phyloP scores from a whole-genome alignment of 2,888 invertebrate genomes.

The Hoplodrina blanda region DNA sequence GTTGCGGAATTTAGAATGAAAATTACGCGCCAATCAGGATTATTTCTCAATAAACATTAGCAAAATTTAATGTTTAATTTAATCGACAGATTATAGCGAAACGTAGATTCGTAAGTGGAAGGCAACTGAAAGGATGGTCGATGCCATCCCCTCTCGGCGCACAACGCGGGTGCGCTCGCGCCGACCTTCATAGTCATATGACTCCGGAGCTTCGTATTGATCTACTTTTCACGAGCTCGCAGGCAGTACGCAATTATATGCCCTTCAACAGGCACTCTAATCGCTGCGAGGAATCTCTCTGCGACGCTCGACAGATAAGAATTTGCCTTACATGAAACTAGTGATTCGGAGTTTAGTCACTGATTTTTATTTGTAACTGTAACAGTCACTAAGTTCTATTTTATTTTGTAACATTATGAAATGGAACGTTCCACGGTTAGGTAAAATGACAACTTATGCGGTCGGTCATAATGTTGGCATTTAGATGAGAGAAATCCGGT shows the following conservation, averaged over 20 bases:
- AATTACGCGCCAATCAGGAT: constrained; percentile 36
- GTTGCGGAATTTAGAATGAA: constrained; percentile 34
- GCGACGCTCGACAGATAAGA: constrained; percentile 42
- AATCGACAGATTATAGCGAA: constrained; percentile 35
- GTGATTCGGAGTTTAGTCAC: constrained; percentile 34
- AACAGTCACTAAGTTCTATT: constrained; percentile 47
- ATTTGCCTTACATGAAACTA: constrained; percentile 38
- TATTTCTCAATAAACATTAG: constrained; percentile 26
- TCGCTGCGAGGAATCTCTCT: constrained; percentile 57
- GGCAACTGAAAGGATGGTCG: constrained; percentile 57
- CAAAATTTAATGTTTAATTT: constrained; percentile 45
- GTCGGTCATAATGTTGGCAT: constrained; percentile 57
- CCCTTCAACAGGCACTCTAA: constrained; percentile 70
- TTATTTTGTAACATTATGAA: constrained; percentile 63
- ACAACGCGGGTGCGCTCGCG: constrained; percentile 40
- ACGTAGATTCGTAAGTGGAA: constrained; percentile 64
- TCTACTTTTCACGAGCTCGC: constrained; percentile 77
- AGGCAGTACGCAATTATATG: constrained; percentile 63
- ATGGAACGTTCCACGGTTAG: constrained; percentile 57
- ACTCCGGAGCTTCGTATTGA: constrained; percentile 77
- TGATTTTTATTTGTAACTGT: constrained; percentile 53
- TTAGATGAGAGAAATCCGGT: constrained; percentile 58
- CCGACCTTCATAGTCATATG: constrained; percentile 82
- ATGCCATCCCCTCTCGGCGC: constrained; percentile 49
- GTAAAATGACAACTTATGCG: constrained; percentile 65